These are phyloP conservation scores for Acanthisitta chloris DNA, from an alignment of 2,113 vertebrate genomes.

Conservation along the genomic window DNA sequence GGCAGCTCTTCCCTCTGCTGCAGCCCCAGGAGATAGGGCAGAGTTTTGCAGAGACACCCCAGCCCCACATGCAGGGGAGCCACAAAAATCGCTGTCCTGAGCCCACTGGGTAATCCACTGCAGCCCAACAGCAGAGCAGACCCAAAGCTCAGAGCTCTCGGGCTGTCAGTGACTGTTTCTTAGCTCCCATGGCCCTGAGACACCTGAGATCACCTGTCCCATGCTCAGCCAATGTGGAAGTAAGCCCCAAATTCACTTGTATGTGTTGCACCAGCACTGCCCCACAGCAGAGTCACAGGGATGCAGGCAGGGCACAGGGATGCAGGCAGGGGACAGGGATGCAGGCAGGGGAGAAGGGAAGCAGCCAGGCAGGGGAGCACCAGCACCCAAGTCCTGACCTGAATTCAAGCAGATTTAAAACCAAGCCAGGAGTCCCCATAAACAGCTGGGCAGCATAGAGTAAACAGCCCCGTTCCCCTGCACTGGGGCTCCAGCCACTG, in stretches of 20 bases:
- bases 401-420: fast-evolving
- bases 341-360: background rate
- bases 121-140: too few relatives aligned
- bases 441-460: background rate
- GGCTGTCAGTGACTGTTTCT: too few relatives aligned
- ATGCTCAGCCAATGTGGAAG: too few relatives aligned
- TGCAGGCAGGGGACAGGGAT: background rate
- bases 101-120: too few relatives aligned
- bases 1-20: background rate
- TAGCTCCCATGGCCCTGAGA: too few relatives aligned
- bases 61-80: fast-evolving
- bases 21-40: background rate
- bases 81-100: too few relatives aligned
- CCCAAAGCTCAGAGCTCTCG: too few relatives aligned
- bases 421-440: fast-evolving
- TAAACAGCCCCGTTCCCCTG: fast-evolving
- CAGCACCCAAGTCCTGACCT: fast-evolving
- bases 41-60: background rate
- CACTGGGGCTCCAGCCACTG: fast-evolving
- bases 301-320: background rate
- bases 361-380: background rate
- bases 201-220: too few relatives aligned
- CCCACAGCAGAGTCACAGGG: too few relatives aligned
- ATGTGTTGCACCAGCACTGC: too few relatives aligned
- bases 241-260: too few relatives aligned